phyloP scores from a whole-genome alignment of 1,140 invertebrate species.

The Gerris buenoi region DNA sequence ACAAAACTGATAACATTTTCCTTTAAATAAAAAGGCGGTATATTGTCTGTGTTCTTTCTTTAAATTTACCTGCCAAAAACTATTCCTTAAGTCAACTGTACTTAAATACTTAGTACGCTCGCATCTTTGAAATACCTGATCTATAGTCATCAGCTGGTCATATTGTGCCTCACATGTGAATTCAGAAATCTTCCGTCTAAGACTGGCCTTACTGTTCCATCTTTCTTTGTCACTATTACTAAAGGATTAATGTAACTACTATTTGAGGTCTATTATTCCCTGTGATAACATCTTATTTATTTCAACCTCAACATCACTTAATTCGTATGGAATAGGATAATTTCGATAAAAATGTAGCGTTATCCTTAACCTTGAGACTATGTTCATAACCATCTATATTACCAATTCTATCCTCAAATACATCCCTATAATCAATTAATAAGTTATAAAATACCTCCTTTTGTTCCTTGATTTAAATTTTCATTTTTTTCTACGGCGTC shows the following conservation, averaged over 20 bases:
- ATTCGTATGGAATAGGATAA: background rate
- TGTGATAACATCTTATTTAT: background rate
- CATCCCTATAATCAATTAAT: no score
- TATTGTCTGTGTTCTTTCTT: background rate
- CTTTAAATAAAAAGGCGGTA: background rate
- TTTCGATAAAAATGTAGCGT: background rate
- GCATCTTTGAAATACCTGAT: background rate
- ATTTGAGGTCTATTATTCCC: background rate
- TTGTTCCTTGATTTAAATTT: no score
- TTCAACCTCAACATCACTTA: background rate
- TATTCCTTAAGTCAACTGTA: background rate
- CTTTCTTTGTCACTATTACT: background rate
- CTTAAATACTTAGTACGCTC: background rate
- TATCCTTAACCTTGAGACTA: background rate
- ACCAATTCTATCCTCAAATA: background rate
- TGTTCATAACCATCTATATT: background rate
- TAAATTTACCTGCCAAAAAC: background rate
- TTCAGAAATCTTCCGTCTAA: background rate
- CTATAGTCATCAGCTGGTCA: background rate
- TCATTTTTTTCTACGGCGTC: background rate
- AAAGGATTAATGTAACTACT: background rate
- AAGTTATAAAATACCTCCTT: no score
- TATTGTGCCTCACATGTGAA: background rate
- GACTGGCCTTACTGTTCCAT: background rate
- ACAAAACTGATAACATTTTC: background rate